A percentile compares a stretch with the other conserved stretches of the same genome.
Conservation (phyloP, 2,113 vertebrate species). For the Tursiops truncatus region DNA sequence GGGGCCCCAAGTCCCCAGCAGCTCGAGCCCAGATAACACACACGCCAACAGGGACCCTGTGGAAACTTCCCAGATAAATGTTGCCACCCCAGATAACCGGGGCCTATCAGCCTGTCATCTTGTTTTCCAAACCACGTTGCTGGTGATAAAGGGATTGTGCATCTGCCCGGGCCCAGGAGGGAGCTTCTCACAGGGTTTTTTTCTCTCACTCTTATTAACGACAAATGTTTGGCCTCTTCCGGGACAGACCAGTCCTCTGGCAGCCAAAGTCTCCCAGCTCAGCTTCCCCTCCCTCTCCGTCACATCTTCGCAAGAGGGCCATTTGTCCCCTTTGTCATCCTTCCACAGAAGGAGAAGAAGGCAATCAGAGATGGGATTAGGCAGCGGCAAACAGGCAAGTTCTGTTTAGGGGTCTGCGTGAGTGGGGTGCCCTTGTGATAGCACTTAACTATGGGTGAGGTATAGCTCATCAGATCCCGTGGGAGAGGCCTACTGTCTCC, state of each 20-base stretch:
- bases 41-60: not conserved
- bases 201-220: conserved; percentile 39
- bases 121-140: conserved; percentile 66
- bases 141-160: conserved; percentile 78
- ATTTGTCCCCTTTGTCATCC: conserved; percentile 82
- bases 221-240: conserved; percentile 78
- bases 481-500: not conserved
- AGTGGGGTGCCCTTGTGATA: not conserved
- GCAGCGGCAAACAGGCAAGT: conserved; percentile 78
- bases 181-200: conserved; percentile 12
- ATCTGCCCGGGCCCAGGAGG: conserved; percentile 42
- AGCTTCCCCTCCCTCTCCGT: conserved; percentile 64
- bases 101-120: conserved; percentile 73
- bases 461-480: not conserved
- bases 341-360: conserved; percentile 73
- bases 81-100: conserved; percentile 57
- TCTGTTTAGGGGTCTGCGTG: not conserved
- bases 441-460: not conserved
- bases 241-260: conserved; percentile 66
- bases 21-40: not conserved
- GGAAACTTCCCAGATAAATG: conserved; percentile 74
- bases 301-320: conserved; percentile 76
- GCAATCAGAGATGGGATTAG: conserved; percentile 70
- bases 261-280: conserved; percentile 66
- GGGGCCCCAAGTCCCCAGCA: not conserved